phyloP scores from a whole-genome alignment of 2,113 vertebrate genomes.

The Scartelaos histophorus region DNA sequence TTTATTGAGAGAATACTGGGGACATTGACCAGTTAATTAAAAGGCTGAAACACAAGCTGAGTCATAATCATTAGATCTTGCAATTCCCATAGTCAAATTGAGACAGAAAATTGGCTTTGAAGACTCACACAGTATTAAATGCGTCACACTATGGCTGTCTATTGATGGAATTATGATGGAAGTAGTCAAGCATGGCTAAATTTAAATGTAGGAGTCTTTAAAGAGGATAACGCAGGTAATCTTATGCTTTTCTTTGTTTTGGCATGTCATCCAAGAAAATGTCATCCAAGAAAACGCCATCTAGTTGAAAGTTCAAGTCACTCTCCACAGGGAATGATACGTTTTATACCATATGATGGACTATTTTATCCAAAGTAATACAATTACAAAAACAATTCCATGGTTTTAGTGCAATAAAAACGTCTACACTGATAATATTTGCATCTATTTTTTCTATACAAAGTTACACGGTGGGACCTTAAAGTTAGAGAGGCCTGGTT shows the following conservation, averaged over 20 bases:
- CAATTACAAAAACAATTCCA: too few species aligned
- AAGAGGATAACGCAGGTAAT: neutral
- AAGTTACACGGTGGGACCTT: neutral
- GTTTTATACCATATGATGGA: too few species aligned
- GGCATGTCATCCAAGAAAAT: too few species aligned
- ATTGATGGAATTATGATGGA: neutral
- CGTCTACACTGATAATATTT: too few species aligned
- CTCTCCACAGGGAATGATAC: too few species aligned
- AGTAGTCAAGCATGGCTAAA: neutral
- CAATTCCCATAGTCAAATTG: neutral
- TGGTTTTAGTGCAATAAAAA: too few species aligned
- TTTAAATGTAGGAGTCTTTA: neutral
- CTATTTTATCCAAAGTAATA: too few species aligned
- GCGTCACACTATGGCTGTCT: neutral
- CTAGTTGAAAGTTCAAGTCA: too few species aligned
- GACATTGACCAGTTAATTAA: neutral
- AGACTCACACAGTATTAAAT: neutral
- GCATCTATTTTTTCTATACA: neutral
- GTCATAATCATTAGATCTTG: neutral
- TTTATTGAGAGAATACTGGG: neutral
- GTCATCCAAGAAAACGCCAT: too few species aligned
- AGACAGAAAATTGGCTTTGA: neutral
- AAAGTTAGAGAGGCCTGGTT: neutral
- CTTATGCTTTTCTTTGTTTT: too few species aligned
- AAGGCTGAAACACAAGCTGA: neutral